Conservation (phyloP, 2,113 vertebrate genomes). For the Platysternon megacephalum region DNA sequence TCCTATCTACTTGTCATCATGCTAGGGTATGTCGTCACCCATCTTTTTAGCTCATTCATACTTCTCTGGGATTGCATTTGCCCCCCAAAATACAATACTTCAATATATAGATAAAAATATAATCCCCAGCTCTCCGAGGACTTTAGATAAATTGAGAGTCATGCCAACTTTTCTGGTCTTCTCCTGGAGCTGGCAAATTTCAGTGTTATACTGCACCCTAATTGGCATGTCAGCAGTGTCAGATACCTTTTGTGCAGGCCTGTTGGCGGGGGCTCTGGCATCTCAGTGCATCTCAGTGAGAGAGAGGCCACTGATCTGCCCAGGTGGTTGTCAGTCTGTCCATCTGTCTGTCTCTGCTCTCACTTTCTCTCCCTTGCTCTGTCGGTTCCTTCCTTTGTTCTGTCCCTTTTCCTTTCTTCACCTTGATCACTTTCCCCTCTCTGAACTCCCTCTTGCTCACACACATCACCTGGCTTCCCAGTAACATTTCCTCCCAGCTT, state of each 20-base stretch:
- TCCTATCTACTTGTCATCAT: background rate
- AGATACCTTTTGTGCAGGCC: fast-evolving
- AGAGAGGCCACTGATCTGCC: background rate
- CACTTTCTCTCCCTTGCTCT: background rate
- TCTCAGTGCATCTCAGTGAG: background rate
- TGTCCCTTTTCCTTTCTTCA: background rate
- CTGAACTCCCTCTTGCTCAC: background rate
- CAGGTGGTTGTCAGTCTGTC: background rate
- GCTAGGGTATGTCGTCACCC: background rate
- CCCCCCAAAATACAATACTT: background rate
- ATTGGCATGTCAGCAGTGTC: fast-evolving
- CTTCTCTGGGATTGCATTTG: background rate
- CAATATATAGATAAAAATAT: background rate
- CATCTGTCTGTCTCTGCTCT: fast-evolving
- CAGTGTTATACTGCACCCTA: fast-evolving
- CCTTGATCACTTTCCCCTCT: background rate
- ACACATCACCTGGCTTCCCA: background rate
- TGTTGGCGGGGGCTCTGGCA: background rate
- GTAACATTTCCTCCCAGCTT: background rate
- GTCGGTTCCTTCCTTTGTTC: background rate
- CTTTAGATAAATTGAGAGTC: background rate
- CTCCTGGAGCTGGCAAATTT: background rate
- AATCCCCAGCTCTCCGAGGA: background rate
- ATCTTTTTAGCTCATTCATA: background rate
- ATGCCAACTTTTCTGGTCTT: background rate